A percentile compares a stretch with the other conserved stretches of the same genome.
phyloP scores from a whole-genome alignment of 1,140 invertebrate species.

The Chelonus insularis region DNA sequence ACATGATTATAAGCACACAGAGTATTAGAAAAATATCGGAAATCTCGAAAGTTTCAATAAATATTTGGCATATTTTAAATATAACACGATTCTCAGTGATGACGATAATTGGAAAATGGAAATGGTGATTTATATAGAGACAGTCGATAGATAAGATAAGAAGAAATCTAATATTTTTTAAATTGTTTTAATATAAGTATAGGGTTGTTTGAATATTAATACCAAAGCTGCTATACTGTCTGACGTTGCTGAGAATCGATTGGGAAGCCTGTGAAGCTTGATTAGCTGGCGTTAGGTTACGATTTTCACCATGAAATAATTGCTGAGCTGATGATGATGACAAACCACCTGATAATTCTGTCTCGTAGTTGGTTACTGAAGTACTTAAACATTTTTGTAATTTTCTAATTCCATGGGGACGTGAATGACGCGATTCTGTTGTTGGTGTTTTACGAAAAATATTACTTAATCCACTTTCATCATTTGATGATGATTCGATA shows the following conservation, averaged over 20 bases:
- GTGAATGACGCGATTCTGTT: slow-evolving; percentile 59
- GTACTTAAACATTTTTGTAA: slow-evolving; percentile 82
- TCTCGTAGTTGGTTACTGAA: slow-evolving; percentile 74
- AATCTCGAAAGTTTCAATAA: too few species aligned
- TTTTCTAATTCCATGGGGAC: slow-evolving; percentile 88
- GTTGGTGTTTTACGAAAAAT: slow-evolving; percentile 13
- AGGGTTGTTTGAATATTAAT: slow-evolving; percentile 64
- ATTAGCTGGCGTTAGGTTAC: slow-evolving; percentile 50
- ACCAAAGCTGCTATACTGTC: slow-evolving; percentile 92
- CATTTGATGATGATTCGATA: slow-evolving; percentile 26
- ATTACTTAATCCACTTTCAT: slow-evolving; percentile 15
- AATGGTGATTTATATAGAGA: slow-evolving; percentile 14
- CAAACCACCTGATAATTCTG: slow-evolving; percentile 49
- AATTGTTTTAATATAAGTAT: slow-evolving; percentile 30
- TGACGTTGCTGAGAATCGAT: slow-evolving; percentile 64
- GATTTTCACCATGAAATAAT: slow-evolving; percentile 61
- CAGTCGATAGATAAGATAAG: slow-evolving; percentile 24
- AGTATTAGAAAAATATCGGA: too few species aligned
- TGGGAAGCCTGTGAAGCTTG: slow-evolving; percentile 56
- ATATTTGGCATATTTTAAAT: too few species aligned
- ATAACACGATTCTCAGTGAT: too few species aligned
- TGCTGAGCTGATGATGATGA: slow-evolving; percentile 57
- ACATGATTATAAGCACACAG: too few species aligned
- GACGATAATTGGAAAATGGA: too few species aligned
- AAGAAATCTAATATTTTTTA: slow-evolving; percentile 27